These are phyloP conservation scores for Chionomys nivalis DNA, from an alignment of 2,113 vertebrate species.

Conservation along the genomic window DNA sequence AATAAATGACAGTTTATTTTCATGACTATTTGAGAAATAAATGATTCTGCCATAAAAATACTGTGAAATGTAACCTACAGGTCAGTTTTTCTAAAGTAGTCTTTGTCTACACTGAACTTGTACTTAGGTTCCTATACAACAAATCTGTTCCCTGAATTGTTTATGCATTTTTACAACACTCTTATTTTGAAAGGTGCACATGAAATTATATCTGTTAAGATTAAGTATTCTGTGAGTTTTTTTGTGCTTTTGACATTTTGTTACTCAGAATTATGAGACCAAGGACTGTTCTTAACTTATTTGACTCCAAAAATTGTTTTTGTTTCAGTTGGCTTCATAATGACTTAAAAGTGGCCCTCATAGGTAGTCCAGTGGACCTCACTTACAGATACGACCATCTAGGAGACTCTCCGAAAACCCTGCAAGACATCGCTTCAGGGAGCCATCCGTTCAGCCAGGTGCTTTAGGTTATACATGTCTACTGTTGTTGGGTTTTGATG, in stretches of 20 bases:
- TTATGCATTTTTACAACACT: constrained; percentile 38
- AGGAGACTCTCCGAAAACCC: constrained; percentile 92
- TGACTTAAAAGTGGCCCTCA: constrained; percentile 93
- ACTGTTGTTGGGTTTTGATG: constrained; percentile 21
- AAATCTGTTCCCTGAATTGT: constrained; percentile 29
- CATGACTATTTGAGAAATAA: constrained; percentile 23
- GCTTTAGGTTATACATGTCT: constrained; percentile 44
- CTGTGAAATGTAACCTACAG: not conserved
- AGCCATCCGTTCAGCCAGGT: constrained; percentile 95
- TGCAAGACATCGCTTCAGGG: constrained; percentile 92
- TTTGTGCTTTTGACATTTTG: constrained; percentile 45
- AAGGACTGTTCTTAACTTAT: not conserved
- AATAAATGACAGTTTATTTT: constrained; percentile 44
- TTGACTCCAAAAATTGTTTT: constrained; percentile 52
- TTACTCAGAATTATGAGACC: not conserved
- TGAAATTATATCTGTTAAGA: constrained; percentile 16
- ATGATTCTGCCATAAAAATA: not conserved
- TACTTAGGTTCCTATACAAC: constrained; percentile 4
- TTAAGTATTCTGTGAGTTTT: not conserved
- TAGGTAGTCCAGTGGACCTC: constrained; percentile 94
- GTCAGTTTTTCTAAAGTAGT: constrained; percentile 40
- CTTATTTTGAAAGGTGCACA: constrained; percentile 43
- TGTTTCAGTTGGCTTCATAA: constrained; percentile 97
- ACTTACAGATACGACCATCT: constrained; percentile 95
- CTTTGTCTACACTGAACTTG: constrained; percentile 6